Conservation (phyloP, 1,140 invertebrate species). For the Pygmarrhopalites habei region DNA sequence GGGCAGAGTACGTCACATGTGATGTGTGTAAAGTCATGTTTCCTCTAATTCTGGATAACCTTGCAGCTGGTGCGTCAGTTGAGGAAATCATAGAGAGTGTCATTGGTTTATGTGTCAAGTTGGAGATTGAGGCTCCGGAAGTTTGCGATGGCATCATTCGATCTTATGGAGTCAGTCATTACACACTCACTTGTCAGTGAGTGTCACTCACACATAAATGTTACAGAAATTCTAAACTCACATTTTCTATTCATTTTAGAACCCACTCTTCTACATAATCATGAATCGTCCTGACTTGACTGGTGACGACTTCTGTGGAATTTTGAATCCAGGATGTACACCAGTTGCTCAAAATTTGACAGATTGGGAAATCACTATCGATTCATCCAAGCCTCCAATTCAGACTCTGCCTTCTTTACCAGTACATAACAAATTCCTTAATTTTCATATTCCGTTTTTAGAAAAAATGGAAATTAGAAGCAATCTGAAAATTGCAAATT, state of each 20-base stretch:
- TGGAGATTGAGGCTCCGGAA: slow-evolving; percentile 9
- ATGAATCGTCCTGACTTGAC: slow-evolving; percentile 1
- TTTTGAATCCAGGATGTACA: slow-evolving; percentile 19
- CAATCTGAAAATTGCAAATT: no score
- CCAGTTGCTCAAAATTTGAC: not conserved
- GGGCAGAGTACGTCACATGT: slow-evolving; percentile 16
- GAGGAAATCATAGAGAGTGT: not conserved
- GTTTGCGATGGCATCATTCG: slow-evolving; percentile 20
- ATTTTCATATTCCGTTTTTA: no score
- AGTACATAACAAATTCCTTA: no score
- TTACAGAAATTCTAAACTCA: no score
- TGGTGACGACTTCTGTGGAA: slow-evolving; percentile 20
- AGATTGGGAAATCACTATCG: slow-evolving; percentile 15
- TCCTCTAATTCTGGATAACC: not conserved
- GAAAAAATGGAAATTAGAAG: no score
- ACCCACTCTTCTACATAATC: slow-evolving; percentile 16
- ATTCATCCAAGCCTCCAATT: slow-evolving; percentile 12
- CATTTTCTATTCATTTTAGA: no score
- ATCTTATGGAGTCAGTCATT: slow-evolving; percentile 20
- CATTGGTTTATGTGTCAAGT: not conserved
- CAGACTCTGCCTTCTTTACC: not conserved
- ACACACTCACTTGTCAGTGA: no score
- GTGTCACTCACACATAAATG: no score
- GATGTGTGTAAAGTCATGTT: slow-evolving; percentile 15
- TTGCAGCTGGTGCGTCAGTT: not conserved